Conservation (phyloP, 2,797 vertebrate genomes). For the Toxotes lorentzi region DNA sequence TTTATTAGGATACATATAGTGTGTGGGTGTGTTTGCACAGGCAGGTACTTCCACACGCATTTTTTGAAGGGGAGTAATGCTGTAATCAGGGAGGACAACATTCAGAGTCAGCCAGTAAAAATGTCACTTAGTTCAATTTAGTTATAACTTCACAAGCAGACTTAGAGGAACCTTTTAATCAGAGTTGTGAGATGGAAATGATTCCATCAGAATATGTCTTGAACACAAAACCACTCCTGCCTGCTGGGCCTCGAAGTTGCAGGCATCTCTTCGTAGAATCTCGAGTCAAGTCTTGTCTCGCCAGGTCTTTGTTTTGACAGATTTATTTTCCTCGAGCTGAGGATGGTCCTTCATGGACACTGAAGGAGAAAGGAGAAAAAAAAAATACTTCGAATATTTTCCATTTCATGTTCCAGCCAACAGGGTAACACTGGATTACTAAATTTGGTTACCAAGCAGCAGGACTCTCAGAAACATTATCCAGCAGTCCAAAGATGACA, state of each 20-base stretch:
- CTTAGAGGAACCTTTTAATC: background rate
- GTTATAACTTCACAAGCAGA: background rate
- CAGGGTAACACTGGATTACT: constrained; percentile 11
- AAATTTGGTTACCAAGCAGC: constrained; percentile 27
- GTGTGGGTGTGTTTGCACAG: background rate
- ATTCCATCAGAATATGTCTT: background rate
- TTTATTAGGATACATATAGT: background rate
- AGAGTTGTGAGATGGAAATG: background rate
- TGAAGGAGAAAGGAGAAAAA: background rate
- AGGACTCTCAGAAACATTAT: constrained; percentile 60
- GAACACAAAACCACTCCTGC: background rate
- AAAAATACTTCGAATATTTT: constrained; percentile 33
- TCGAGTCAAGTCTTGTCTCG: constrained; percentile 56
- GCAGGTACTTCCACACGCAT: background rate
- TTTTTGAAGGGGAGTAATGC: background rate
- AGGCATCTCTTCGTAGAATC: constrained; percentile 23
- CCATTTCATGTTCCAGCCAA: constrained; percentile 19
- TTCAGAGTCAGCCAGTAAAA: background rate
- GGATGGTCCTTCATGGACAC: constrained; percentile 9
- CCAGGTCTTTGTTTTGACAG: constrained; percentile 16
- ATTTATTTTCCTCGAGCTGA: background rate
- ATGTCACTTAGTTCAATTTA: background rate
- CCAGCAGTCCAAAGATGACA: background rate
- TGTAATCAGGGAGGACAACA: background rate
- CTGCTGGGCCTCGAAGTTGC: background rate